Evolutionary conservation across 1,140 invertebrate genomes (phyloP).

Genomic region (Trichonephila clavata): DNA sequence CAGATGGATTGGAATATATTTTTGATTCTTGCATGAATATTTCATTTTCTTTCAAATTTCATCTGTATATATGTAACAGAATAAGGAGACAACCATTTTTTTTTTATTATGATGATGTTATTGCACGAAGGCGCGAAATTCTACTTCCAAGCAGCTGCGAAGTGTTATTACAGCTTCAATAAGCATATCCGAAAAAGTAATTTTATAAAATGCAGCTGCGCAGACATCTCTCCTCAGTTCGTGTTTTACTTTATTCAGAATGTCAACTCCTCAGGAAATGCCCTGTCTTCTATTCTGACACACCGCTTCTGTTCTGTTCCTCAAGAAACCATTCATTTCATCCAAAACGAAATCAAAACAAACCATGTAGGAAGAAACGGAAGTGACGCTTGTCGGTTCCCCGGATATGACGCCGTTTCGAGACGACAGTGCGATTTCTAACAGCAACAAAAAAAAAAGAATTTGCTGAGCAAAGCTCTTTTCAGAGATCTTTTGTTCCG

Average conservation of each 20-base stretch:
- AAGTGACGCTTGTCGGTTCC: conserved; percentile 62
- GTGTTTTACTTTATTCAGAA: conserved; percentile 39
- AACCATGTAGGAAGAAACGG: conserved; percentile 58
- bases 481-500: conserved; percentile 48
- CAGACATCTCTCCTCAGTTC: neutral
- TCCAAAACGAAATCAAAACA: conserved; percentile 56
- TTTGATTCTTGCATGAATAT: no score
- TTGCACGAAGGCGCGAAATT: neutral
- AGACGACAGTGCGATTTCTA: conserved; percentile 26
- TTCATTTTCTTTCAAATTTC: no score
- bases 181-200: conserved; percentile 44
- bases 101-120: neutral
- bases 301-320: conserved; percentile 30
- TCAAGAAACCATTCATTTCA: conserved; percentile 24
- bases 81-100: neutral
- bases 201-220: conserved; percentile 69
- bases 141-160: conserved; percentile 35
- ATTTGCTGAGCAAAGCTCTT: neutral
- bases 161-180: conserved; percentile 65
- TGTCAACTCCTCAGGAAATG: conserved; percentile 55
- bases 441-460: neutral
- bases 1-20: no score
- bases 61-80: neutral
- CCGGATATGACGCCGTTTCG: conserved; percentile 57
- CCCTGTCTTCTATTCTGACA: conserved; percentile 59